Percentiles rank a stretch among this genome's conserved stretches.
phyloP scores from a whole-genome alignment of 2,888 invertebrate genomes.

The Cabera pusaria region DNA sequence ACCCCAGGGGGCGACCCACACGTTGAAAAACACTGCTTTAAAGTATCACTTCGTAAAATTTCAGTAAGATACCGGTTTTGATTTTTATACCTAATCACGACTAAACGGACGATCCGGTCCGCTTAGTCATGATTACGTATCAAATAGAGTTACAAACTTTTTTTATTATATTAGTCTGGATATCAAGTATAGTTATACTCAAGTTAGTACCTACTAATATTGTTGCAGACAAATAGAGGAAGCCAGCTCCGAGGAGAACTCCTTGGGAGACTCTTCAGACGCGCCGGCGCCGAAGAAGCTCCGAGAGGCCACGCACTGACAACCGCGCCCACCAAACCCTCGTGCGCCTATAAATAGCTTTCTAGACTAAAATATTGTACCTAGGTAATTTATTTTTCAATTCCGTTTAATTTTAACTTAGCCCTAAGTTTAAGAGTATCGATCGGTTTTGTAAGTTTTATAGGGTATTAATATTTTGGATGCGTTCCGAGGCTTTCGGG shows the following conservation, averaged over 20 bases:
- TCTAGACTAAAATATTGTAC: constrained; percentile 82
- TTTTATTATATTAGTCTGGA: no score
- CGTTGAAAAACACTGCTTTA: no score
- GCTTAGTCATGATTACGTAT: no score
- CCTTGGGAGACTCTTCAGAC: constrained; percentile 69
- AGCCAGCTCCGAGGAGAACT: constrained; percentile 82
- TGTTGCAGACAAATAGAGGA: constrained; percentile 75
- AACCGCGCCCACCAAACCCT: constrained; percentile 63
- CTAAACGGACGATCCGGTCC: no score
- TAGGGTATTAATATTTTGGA: constrained; percentile 75
- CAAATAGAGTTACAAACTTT: no score
- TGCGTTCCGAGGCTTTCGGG: constrained; percentile 60
- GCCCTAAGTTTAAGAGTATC: constrained; percentile 79
- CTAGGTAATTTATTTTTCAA: constrained; percentile 85
- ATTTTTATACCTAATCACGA: no score
- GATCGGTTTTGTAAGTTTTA: constrained; percentile 84
- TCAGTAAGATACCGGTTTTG: no score
- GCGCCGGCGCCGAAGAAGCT: constrained; percentile 70
- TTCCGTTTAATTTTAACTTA: constrained; percentile 84
- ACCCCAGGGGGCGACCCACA: no score
- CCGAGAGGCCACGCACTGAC: constrained; percentile 78
- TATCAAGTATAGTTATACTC: no score
- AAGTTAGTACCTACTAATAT: no score
- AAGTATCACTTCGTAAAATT: no score
- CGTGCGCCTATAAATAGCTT: constrained; percentile 80